phyloP scores from a whole-genome alignment of 37 sponge, comb jelly and placozoan genomes.

The Ianthella basta region DNA sequence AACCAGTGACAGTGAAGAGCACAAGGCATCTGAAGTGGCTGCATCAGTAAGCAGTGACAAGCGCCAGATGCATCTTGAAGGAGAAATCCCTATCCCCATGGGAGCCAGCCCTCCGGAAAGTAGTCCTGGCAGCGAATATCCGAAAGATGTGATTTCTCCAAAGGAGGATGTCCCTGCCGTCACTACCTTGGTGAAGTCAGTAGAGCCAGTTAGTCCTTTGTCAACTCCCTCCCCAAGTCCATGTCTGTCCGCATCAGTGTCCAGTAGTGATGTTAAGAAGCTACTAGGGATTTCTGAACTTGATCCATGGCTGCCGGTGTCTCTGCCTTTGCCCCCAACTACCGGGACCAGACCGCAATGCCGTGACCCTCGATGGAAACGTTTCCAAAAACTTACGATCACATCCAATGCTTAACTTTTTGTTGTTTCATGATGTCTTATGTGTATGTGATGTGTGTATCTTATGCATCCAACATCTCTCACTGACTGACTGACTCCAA shows the following conservation, averaged over 20 bases:
- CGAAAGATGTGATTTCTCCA: neutral
- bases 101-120: neutral
- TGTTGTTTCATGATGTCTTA: neutral
- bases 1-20: neutral
- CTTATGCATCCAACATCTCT: neutral
- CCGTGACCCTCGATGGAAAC: neutral
- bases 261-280: neutral
- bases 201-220: neutral
- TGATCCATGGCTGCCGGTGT: neutral
- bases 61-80: neutral
- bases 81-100: neutral
- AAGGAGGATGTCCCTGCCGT: neutral
- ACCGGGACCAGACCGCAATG: neutral
- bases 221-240: neutral
- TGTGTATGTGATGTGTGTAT: constrained; percentile 4
- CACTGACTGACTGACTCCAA: neutral
- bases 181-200: neutral
- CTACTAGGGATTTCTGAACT: neutral
- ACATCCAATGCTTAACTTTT: neutral
- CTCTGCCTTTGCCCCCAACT: neutral
- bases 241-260: neutral
- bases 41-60: neutral
- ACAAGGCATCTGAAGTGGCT: neutral
- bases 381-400: neutral
- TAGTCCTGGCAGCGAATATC: neutral